Conservation (phyloP, 1,140 invertebrate genomes). For the Ips typographus region DNA sequence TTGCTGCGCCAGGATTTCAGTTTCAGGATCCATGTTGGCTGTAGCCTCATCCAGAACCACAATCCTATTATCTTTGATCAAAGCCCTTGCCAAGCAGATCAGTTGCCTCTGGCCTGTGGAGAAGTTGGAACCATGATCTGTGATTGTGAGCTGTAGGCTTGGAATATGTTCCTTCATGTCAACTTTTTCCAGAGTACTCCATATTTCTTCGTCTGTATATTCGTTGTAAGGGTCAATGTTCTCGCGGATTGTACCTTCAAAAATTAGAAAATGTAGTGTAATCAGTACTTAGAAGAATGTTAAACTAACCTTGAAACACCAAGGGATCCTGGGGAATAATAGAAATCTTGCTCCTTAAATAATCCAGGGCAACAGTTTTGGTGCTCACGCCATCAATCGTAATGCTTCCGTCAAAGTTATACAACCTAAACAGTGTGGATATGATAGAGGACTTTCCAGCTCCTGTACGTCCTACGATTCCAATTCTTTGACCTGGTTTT, state of each 20-base stretch:
- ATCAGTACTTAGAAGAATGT: not conserved
- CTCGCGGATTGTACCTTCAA: slow-evolving; percentile 48
- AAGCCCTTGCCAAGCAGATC: slow-evolving; percentile 74
- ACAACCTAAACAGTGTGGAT: slow-evolving; percentile 67
- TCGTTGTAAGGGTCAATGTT: slow-evolving; percentile 31
- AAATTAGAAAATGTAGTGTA: slow-evolving; percentile 47
- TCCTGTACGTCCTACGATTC: slow-evolving; percentile 69
- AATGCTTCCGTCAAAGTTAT: slow-evolving; percentile 58
- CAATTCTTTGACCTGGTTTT: slow-evolving; percentile 65
- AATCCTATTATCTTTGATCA: slow-evolving; percentile 72
- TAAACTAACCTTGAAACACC: slow-evolving; percentile 60
- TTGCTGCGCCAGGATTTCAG: slow-evolving; percentile 67
- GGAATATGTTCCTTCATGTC: slow-evolving; percentile 40
- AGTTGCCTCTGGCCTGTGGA: slow-evolving; percentile 79
- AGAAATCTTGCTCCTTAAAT: slow-evolving; percentile 72
- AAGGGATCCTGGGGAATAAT: slow-evolving; percentile 88
- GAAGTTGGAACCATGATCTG: slow-evolving; percentile 51
- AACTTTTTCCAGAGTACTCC: slow-evolving; percentile 47
- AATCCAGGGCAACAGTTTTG: slow-evolving; percentile 64
- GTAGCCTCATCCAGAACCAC: slow-evolving; percentile 78
- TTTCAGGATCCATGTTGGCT: slow-evolving; percentile 70
- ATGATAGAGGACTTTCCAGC: slow-evolving; percentile 79
- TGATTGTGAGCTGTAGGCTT: slow-evolving; percentile 36
- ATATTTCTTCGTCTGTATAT: slow-evolving; percentile 53
- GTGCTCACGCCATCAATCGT: slow-evolving; percentile 63